Evolutionary conservation across 2,888 invertebrate species (phyloP).

Genomic region (Leistus spinibarbis): DNA sequence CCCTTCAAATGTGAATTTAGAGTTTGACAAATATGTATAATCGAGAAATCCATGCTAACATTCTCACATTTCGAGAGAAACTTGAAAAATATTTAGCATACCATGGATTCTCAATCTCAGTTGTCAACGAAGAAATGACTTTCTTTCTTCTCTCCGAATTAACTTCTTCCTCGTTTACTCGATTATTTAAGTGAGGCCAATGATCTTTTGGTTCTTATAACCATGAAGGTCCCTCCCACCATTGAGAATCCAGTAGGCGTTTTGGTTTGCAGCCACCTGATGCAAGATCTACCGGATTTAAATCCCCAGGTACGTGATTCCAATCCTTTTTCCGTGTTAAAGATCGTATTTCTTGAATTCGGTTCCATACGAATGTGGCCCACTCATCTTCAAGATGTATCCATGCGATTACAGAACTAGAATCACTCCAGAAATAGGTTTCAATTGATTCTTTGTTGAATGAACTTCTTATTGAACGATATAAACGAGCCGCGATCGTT

Average conservation of each 20-base stretch:
- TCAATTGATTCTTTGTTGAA: conserved; percentile 36
- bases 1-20: conserved; percentile 33
- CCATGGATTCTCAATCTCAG: conserved; percentile 11
- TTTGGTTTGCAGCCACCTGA: conserved; percentile 46
- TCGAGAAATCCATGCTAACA: no score
- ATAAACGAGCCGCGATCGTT: conserved; percentile 44
- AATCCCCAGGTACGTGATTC: conserved; percentile 46
- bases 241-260: conserved; percentile 44
- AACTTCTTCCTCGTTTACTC: conserved; percentile 29
- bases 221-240: conserved; percentile 49
- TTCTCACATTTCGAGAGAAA: no score
- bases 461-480: conserved; percentile 27
- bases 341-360: conserved; percentile 45
- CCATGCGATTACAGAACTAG: conserved; percentile 45
- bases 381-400: conserved; percentile 44
- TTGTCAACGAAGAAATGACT: conserved; percentile 12
- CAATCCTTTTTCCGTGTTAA: conserved; percentile 41
- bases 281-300: conserved; percentile 48
- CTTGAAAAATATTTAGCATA: conserved; percentile 39
- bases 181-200: conserved; percentile 45
- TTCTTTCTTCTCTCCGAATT: no score
- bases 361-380: conserved; percentile 45
- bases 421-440: conserved; percentile 45
- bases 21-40: no score
- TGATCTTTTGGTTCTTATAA: conserved; percentile 42